These are phyloP conservation scores for Crypturellus undulatus DNA, from an alignment of 2,113 vertebrate species.

Conservation along the genomic window DNA sequence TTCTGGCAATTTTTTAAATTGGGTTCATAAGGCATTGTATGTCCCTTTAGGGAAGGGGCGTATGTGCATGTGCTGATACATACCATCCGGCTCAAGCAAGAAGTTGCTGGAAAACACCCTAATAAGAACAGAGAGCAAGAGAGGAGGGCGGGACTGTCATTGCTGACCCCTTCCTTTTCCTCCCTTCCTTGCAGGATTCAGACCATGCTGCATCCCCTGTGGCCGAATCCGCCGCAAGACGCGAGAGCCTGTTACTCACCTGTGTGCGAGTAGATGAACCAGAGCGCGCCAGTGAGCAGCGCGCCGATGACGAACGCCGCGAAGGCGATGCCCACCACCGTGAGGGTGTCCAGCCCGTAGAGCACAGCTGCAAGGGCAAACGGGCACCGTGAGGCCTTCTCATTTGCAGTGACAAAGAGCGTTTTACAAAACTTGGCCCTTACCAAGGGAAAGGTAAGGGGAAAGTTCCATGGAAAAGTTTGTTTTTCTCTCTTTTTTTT, in stretches of 20 bases:
- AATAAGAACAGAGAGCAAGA: not conserved
- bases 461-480: too few species aligned
- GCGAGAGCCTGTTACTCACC: slow-evolving; percentile 73
- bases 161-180: not conserved
- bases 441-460: too few species aligned
- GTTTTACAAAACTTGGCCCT: not conserved
- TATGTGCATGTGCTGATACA: fast-evolving
- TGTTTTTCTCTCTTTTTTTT: too few species aligned
- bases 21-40: fast-evolving
- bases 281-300: slow-evolving; percentile 92
- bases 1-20: not conserved
- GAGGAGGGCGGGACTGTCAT: not conserved
- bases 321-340: slow-evolving; percentile 95
- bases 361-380: slow-evolving; percentile 73
- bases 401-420: fast-evolving
- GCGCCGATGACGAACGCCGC: slow-evolving; percentile 94
- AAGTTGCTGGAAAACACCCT: not conserved
- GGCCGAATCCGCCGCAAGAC: not conserved
- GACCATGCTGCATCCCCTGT: fast-evolving
- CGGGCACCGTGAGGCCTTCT: not conserved
- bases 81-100: not conserved
- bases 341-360: slow-evolving; percentile 89
- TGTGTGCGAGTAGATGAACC: slow-evolving; percentile 98
- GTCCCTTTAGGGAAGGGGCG: not conserved
- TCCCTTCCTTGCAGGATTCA: not conserved